phyloP scores from a whole-genome alignment of 2,113 vertebrate genomes.

The Candoia aspera region DNA sequence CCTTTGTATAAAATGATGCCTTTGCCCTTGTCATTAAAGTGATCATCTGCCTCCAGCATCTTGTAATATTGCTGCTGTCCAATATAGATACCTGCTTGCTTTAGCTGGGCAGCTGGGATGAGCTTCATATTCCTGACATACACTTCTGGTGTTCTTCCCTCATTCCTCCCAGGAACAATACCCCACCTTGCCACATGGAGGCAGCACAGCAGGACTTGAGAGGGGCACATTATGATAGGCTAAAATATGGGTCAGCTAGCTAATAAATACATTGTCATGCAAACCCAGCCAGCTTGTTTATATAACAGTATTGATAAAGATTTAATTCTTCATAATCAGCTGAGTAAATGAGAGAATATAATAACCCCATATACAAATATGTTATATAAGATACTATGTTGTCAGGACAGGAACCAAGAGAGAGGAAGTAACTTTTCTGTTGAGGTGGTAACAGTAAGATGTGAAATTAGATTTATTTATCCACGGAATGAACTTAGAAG shows the following conservation, averaged over 20 bases:
- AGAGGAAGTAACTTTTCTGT: not conserved
- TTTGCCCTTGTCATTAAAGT: not conserved
- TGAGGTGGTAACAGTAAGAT: not conserved
- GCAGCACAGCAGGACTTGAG: not conserved
- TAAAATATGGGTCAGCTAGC: not conserved
- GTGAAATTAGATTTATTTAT: not conserved
- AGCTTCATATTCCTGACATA: not conserved
- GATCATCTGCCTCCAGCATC: no score
- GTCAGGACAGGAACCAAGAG: not conserved
- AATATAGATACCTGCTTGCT: not conserved
- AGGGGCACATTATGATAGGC: not conserved
- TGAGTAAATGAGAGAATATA: not conserved
- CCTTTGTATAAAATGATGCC: not conserved
- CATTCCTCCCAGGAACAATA: not conserved
- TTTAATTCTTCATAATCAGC: not conserved
- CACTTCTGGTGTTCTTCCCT: not conserved
- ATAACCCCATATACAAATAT: not conserved
- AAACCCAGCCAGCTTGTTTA: not conserved
- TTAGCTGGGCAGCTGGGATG: not conserved
- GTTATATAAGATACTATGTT: not conserved
- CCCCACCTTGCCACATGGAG: not conserved
- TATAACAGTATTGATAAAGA: not conserved
- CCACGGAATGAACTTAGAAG: not conserved
- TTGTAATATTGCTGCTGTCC: not conserved
- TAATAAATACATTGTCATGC: not conserved